phyloP scores from a whole-genome alignment of 2,888 invertebrate species.

The Philaethria dido region DNA sequence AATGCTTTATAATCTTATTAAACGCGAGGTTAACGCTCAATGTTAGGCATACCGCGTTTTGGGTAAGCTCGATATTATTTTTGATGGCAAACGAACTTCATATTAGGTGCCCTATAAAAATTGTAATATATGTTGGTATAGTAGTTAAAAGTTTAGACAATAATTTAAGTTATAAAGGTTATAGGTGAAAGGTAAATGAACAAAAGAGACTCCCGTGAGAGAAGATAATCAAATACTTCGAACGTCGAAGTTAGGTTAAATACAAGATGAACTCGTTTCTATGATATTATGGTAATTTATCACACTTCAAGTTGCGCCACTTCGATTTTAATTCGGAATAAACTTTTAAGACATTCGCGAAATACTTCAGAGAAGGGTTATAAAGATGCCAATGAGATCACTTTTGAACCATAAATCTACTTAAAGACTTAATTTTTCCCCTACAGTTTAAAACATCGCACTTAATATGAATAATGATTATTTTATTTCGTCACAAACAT shows the following conservation, averaged over 20 bases:
- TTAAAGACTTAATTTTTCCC: constrained; percentile 21
- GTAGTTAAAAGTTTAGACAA: background rate
- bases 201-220: constrained; percentile 66
- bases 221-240: constrained; percentile 77
- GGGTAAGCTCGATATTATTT: constrained; percentile 69
- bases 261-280: constrained; percentile 78
- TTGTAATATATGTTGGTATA: background rate
- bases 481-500: constrained; percentile 32
- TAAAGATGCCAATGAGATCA: constrained; percentile 39
- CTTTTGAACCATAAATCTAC: constrained; percentile 36
- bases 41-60: constrained; percentile 58
- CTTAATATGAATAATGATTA: background rate
- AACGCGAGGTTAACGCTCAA: constrained; percentile 87
- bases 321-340: constrained; percentile 69
- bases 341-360: constrained; percentile 60
- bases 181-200: constrained; percentile 61
- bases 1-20: constrained; percentile 90
- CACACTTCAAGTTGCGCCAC: constrained; percentile 73
- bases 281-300: constrained; percentile 82
- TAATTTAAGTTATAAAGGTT: constrained; percentile 8
- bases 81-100: constrained; percentile 34
- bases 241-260: constrained; percentile 75
- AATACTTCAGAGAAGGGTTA: constrained; percentile 40
- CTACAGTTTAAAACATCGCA: background rate
- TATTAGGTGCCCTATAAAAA: background rate